Evolutionary conservation across 2,888 invertebrate species (phyloP).

Genomic region (Tenthredo distinguenda): DNA sequence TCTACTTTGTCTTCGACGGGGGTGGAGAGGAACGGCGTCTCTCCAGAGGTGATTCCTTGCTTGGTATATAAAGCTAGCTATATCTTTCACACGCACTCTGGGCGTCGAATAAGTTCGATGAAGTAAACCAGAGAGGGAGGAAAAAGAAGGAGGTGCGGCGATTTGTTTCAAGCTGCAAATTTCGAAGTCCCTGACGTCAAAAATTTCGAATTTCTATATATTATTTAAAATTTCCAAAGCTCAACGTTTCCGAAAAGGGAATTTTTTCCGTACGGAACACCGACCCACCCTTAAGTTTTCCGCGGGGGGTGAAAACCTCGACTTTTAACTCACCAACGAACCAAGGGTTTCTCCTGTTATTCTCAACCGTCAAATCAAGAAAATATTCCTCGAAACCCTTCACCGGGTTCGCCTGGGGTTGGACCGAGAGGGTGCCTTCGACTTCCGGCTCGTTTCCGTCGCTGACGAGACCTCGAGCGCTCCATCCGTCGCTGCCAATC

Average conservation of each 20-base stretch:
- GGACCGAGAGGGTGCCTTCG: constrained; percentile 96
- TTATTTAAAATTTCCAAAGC: too few relatives aligned
- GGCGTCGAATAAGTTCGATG: background rate
- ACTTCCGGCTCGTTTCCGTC: constrained; percentile 94
- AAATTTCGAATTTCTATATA: background rate
- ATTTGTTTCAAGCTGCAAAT: background rate
- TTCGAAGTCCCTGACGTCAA: too few relatives aligned
- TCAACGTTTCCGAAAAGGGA: too few relatives aligned
- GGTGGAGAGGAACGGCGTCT: background rate
- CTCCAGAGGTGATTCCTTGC: background rate
- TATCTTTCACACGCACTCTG: background rate
- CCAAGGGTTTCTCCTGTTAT: constrained; percentile 96
- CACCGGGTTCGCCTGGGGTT: constrained; percentile 95
- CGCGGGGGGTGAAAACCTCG: constrained; percentile 6
- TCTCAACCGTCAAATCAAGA: constrained; percentile 89
- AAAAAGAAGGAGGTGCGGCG: background rate
- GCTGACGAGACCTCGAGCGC: constrained; percentile 89
- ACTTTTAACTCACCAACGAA: constrained; percentile 88
- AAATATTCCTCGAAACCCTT: constrained; percentile 94
- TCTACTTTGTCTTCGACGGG: background rate
- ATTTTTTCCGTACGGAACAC: too few relatives aligned
- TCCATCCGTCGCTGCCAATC: constrained; percentile 99
- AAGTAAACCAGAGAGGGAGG: background rate
- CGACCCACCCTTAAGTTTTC: background rate
- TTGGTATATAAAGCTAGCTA: background rate